Conservation (phyloP, 2,888 invertebrate species). For the Flexamia atlantica region DNA sequence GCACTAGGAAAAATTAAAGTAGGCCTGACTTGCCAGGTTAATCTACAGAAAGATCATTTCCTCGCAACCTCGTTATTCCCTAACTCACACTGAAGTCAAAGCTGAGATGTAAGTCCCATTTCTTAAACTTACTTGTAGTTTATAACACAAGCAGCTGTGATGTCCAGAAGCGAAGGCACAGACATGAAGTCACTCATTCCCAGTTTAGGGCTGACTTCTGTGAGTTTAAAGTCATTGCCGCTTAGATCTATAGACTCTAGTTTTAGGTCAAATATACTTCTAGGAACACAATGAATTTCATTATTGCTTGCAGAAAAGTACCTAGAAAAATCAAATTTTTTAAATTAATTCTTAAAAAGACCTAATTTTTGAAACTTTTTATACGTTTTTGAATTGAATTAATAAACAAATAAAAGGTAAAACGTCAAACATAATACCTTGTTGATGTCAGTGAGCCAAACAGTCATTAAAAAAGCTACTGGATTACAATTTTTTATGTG, state of each 20-base stretch:
- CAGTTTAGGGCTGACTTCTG: not conserved
- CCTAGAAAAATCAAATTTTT: constrained; percentile 73
- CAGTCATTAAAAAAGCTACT: too few relatives aligned
- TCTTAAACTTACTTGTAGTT: constrained; percentile 20
- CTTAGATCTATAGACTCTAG: constrained; percentile 70
- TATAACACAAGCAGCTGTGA: constrained; percentile 48
- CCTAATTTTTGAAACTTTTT: too few relatives aligned
- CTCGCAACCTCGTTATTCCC: too few relatives aligned
- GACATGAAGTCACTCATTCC: not conserved
- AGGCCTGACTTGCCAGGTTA: too few relatives aligned
- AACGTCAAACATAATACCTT: too few relatives aligned
- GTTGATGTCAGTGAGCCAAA: too few relatives aligned
- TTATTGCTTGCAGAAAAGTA: constrained; percentile 79
- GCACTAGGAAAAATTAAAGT: too few relatives aligned
- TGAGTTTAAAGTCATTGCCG: not conserved
- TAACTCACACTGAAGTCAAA: not conserved
- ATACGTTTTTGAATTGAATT: too few relatives aligned
- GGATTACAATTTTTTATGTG: too few relatives aligned
- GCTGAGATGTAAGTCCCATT: not conserved
- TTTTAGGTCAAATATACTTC: constrained; percentile 74
- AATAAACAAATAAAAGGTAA: too few relatives aligned
- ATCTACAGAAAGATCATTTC: too few relatives aligned
- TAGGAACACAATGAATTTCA: constrained; percentile 77
- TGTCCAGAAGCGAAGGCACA: constrained; percentile 17
- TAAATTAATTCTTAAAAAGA: too few relatives aligned